Evolutionary conservation across 2,113 vertebrate genomes (phyloP), one percentile per base, ranked within the genome.

Genomic region (Varanus salvator): DNA sequence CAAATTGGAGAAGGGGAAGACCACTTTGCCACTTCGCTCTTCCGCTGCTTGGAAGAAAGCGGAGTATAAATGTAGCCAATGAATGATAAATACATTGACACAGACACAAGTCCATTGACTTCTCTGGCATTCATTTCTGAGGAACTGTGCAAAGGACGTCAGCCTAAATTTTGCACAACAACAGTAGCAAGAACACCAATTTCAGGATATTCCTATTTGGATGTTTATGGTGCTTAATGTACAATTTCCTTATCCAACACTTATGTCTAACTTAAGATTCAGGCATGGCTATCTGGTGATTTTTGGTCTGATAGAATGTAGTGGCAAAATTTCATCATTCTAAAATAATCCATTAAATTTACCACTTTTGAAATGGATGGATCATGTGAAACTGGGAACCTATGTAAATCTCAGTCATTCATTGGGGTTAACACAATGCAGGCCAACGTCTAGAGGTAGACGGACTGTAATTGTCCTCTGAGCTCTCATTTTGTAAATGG

Each of bases 381-480:
- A 31, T 34, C 17, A 0, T 57, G 29, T 90, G 31, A 66, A 81
- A 87, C 90, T 29, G 60, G 68, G 89, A 88, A 83, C 0, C 0
- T 44, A 5, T 75, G 29, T 0, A 0, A 0, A 0, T 0, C 0
- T 17, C 77, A 75, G 2, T 0, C 1, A 29, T 54, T 74, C 7
- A 52, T 80, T 44, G 34, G 72, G 81, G 72, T 84, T 66, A 89
- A 89, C 31, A 52, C 60, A 69, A 80, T n/a, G 44, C 86, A 52
- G 88, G 29, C 88, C 44, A 27, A 76, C 54, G 31, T 31, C 1
- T 64, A 76, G 78, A 94, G 50, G 0, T 0, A 27, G 0, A 0
- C 0, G 44, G 38, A 64, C 6, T 29, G 78, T 0, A 0, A 54
- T 57, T 69, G 52, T 68, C 60, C 19, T 76, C 69, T 68, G 68